A percentile compares a stretch with the other conserved stretches of the same genome.
Conservation (phyloP, 2,797 vertebrate genomes). For the Chelon labrosus region DNA sequence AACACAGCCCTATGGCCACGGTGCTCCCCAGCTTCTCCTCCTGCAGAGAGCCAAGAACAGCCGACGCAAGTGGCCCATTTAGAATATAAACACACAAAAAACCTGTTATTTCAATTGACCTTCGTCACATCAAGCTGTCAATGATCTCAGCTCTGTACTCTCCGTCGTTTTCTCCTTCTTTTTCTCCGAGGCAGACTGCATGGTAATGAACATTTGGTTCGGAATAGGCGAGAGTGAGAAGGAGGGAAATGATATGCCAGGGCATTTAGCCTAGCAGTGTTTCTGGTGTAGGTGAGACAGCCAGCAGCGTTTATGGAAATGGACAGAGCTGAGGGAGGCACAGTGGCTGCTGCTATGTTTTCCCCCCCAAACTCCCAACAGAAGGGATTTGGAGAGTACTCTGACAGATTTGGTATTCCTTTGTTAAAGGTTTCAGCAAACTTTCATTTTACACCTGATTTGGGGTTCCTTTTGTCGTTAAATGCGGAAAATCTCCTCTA, state of each 20-base stretch:
- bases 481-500: constrained; percentile 45
- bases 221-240: constrained; percentile 74
- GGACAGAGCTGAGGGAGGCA: constrained; percentile 81
- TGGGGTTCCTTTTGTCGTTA: constrained; percentile 66
- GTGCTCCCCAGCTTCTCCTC: constrained; percentile 74
- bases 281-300: constrained; percentile 85
- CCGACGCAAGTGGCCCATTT: constrained; percentile 86
- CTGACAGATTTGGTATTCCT: constrained; percentile 65
- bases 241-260: constrained; percentile 84
- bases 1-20: constrained; percentile 72
- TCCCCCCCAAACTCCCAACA: constrained; percentile 73
- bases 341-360: constrained; percentile 70
- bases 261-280: constrained; percentile 87
- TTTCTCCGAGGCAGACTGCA: constrained; percentile 82
- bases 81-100: constrained; percentile 87
- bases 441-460: constrained; percentile 67
- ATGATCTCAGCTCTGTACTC: constrained; percentile 88
- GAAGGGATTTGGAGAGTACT: constrained; percentile 57
- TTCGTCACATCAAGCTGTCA: constrained; percentile 90
- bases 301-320: constrained; percentile 91
- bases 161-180: constrained; percentile 74
- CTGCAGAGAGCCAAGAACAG: constrained; percentile 74
- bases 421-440: constrained; percentile 67
- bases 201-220: constrained; percentile 88
- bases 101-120: constrained; percentile 92